Base-by-base conservation (phyloP, 2,113 vertebrate species). In the Panurus biarmicus region DNA sequence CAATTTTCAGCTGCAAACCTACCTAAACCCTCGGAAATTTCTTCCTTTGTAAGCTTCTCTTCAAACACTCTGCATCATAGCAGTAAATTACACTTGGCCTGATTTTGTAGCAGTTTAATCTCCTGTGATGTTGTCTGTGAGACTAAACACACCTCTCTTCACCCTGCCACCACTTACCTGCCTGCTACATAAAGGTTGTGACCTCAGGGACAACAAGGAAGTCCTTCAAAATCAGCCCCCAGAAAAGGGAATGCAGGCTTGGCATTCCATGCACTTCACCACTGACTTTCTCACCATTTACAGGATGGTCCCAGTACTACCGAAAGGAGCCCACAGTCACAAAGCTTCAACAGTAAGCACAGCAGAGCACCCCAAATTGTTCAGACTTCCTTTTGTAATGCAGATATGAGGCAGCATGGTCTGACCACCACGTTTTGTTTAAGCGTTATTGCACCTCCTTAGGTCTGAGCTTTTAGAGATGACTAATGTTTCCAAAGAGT, bases 291-390 rank as follows among this genome's bases (percentile, higher is more conserved):
- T 57, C 28, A 64, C 6, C 18, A 9, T 12, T 35, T 38, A 6
- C 2, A 65, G 7, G 6, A 3, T 28, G 19, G 71, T 28, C 7
- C 56, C 28, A 65, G 48, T 2, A 3, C 6, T 17, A 3, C 23
- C 14, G 10, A 73, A 45, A 36, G 14, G 3, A 79, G 47, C 13
- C 10, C 9, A 7, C 36, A 51, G 36, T 14, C 14, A 7, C 18
- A 0, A 11, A 25, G 16, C 2, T 9, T 6, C 15, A 17, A 9
- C 0, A 47, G 9, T 0, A 2, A 83, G 33, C 3, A 17, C 1
- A 9, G 51, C 35, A 23, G 33, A 35, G 29, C 21, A 25, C n/a
- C 65, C 23, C 7, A 36, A 42, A 18, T 29, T 5, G 16, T 15
- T 18, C 82, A 16, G 24, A 2, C 7, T n/a, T 53, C 11, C 29